These are phyloP conservation scores for Nasua narica DNA, from an alignment of 2,797 vertebrate species.

Conservation along the genomic window DNA sequence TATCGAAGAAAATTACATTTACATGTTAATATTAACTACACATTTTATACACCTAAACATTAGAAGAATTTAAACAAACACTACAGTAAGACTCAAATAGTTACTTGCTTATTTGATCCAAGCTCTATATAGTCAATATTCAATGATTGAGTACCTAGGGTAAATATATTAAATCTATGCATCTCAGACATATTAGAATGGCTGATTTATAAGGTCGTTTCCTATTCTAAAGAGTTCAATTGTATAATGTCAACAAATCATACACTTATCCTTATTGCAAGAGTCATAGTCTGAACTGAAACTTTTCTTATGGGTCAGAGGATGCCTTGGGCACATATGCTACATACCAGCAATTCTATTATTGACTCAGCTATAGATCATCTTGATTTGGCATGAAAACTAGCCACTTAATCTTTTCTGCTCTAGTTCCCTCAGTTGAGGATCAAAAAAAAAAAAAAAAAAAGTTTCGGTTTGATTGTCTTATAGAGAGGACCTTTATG, in stretches of 20 bases:
- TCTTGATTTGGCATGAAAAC: conserved; percentile 37
- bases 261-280: neutral
- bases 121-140: neutral
- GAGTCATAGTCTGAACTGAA: neutral
- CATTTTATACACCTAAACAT: neutral
- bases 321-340: neutral
- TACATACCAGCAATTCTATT: neutral
- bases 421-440: neutral
- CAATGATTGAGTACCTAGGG: neutral
- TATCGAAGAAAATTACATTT: neutral
- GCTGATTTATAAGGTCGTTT: neutral
- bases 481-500: neutral
- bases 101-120: neutral
- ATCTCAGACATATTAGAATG: neutral
- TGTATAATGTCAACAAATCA: neutral
- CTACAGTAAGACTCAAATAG: neutral
- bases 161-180: neutral
- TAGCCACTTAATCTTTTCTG: conserved; percentile 25
- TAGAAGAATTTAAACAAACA: neutral
- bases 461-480: neutral
- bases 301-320: conserved; percentile 27
- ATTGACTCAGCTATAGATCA: conserved; percentile 24
- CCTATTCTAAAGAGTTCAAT: neutral
- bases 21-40: neutral
- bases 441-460: neutral